These are phyloP conservation scores for Sycophila texana DNA, from an alignment of 2,888 invertebrate species.

Conservation along the genomic window DNA sequence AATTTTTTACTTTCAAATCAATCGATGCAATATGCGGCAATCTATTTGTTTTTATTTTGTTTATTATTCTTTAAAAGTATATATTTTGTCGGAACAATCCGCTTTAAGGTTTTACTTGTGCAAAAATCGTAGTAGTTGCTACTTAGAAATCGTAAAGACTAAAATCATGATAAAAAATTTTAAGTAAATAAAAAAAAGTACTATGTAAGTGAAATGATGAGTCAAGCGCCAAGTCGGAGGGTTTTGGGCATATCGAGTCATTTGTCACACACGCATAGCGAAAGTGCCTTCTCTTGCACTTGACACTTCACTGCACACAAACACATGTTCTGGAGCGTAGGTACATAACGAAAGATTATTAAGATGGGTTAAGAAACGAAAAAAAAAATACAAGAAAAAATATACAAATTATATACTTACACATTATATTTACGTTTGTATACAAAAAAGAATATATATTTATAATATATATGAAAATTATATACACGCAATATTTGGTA, in stretches of 20 bases:
- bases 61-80: slow-evolving; percentile 23
- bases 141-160: slow-evolving; percentile 21
- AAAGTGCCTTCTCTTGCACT: slow-evolving; percentile 75
- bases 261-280: slow-evolving; percentile 66
- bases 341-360: slow-evolving; percentile 52
- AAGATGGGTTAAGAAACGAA: slow-evolving; percentile 40
- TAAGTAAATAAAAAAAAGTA: slow-evolving; percentile 12
- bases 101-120: slow-evolving; percentile 49
- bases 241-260: slow-evolving; percentile 62
- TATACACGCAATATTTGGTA: slow-evolving; percentile 58
- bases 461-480: slow-evolving; percentile 47
- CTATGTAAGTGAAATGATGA: slow-evolving; percentile 44
- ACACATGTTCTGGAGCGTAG: slow-evolving; percentile 54
- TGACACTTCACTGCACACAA: slow-evolving; percentile 69
- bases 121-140: slow-evolving; percentile 53
- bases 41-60: slow-evolving; percentile 46
- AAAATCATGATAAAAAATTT: slow-evolving; percentile 11
- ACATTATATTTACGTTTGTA: slow-evolving; percentile 58
- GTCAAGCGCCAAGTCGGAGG: slow-evolving; percentile 56
- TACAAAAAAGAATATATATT: slow-evolving; percentile 52
- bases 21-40: slow-evolving; percentile 44
- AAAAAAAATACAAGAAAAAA: slow-evolving; percentile 56
- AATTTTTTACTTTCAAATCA: slow-evolving; percentile 25
- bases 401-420: slow-evolving; percentile 60
- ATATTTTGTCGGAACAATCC: slow-evolving; percentile 17